These are phyloP conservation scores for Rhizomys pruinosus DNA, from an alignment of 2,113 vertebrate species.

Conservation along the genomic window DNA sequence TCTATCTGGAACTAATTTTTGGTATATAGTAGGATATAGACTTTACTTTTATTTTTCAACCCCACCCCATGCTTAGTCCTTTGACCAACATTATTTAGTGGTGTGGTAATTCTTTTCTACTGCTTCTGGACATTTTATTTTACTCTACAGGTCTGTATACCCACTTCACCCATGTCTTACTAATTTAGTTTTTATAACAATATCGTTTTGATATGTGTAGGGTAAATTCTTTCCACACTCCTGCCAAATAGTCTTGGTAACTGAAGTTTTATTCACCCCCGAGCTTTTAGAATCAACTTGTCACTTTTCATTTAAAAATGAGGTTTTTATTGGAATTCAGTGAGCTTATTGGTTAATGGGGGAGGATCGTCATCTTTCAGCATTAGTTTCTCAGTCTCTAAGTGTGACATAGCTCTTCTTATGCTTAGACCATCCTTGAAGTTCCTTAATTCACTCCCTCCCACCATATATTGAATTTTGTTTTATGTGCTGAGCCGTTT, in stretches of 20 bases:
- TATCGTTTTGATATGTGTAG: not conserved
- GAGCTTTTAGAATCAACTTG: slow-evolving; percentile 40
- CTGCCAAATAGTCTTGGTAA: not conserved
- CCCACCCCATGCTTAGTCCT: not conserved
- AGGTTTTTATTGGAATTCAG: slow-evolving; percentile 20
- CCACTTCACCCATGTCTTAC: not conserved
- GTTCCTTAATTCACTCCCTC: not conserved
- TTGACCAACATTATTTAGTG: not conserved
- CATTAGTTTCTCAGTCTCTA: not conserved
- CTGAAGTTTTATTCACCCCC: not conserved
- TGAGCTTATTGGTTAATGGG: slow-evolving; percentile 27
- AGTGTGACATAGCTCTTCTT: not conserved
- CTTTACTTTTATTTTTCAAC: not conserved
- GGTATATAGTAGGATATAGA: not conserved
- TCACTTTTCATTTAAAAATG: slow-evolving; percentile 31
- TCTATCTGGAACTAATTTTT: slow-evolving; percentile 45
- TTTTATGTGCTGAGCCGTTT: not conserved
- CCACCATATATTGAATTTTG: not conserved
- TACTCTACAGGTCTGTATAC: not conserved
- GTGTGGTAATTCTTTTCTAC: not conserved
- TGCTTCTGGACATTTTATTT: not conserved
- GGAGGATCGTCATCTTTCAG: not conserved
- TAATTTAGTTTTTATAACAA: slow-evolving; percentile 32
- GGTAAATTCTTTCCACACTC: not conserved
- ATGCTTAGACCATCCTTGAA: not conserved